Conservation (phyloP, 1,140 invertebrate species). For the Drosophila guanche region DNA sequence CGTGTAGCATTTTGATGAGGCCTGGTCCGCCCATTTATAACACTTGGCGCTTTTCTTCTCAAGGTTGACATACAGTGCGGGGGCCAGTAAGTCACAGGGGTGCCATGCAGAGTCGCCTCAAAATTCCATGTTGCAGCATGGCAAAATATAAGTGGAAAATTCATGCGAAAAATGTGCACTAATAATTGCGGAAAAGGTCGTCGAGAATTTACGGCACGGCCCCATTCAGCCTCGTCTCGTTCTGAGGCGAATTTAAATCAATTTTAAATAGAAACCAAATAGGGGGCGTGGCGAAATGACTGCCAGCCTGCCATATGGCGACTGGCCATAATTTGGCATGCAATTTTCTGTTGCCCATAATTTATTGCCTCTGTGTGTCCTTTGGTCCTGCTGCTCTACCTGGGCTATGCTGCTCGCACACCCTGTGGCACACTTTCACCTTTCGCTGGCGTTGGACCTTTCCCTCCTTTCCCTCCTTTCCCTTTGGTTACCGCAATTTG, state of each 20-base stretch:
- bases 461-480: conserved; percentile 1
- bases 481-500: conserved; percentile 46
- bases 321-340: conserved; percentile 62
- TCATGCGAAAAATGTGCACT: conserved; percentile 35
- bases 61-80: conserved; percentile 11
- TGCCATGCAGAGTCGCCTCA: conserved; percentile 46
- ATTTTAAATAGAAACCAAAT: conserved; percentile 68
- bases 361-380: conserved; percentile 49
- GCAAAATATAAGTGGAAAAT: conserved; percentile 36
- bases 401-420: conserved; percentile 22
- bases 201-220: conserved; percentile 60
- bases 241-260: conserved; percentile 74
- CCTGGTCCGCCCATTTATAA: conserved; percentile 13
- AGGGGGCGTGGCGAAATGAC: conserved; percentile 47
- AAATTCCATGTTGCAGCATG: conserved; percentile 35
- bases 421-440: conserved; percentile 66
- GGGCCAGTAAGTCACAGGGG: conserved; percentile 42
- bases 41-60: conserved; percentile 24
- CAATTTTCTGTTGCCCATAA: conserved; percentile 61
- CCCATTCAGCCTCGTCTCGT: conserved; percentile 30
- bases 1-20: conserved; percentile 6
- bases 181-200: conserved; percentile 27
- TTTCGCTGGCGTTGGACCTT: conserved; percentile 37
- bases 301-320: conserved; percentile 42
- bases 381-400: conserved; percentile 31